phyloP scores from a whole-genome alignment of 2,113 vertebrate genomes.

The Pelobates fuscus region DNA sequence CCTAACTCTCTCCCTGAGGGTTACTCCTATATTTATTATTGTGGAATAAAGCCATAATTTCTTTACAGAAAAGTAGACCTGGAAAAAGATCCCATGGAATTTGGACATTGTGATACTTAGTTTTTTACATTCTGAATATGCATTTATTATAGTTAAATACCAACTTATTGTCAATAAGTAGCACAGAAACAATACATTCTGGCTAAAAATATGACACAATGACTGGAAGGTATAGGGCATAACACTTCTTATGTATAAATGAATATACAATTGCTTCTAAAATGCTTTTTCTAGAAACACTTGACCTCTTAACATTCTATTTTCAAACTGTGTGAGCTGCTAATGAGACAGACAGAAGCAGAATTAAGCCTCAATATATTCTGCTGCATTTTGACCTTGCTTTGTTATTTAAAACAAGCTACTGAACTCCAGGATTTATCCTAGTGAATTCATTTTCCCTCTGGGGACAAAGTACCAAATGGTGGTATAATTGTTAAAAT shows the following conservation, averaged over 20 bases:
- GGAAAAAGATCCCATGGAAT: too few relatives aligned
- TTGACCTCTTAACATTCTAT: constrained; percentile 47
- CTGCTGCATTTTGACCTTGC: constrained; percentile 70
- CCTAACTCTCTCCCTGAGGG: too few relatives aligned
- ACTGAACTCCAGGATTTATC: constrained; percentile 68
- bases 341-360: constrained; percentile 55
- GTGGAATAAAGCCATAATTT: too few relatives aligned
- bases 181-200: constrained; percentile 31
- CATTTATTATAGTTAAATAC: too few relatives aligned
- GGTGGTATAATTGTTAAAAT: constrained; percentile 74
- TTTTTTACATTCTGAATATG: too few relatives aligned
- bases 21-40: too few relatives aligned
- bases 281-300: constrained; percentile 40
- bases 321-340: constrained; percentile 51
- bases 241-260: constrained; percentile 29
- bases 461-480: constrained; percentile 78
- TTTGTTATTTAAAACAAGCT: constrained; percentile 63
- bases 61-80: too few relatives aligned
- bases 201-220: constrained; percentile 13
- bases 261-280: constrained; percentile 32
- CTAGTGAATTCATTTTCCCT: constrained; percentile 70
- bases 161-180: too few relatives aligned
- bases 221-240: constrained; percentile 11
- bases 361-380: constrained; percentile 45
- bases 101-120: too few relatives aligned